Conservation (phyloP, 1,140 invertebrate genomes). For the Cecropterus lyciades region DNA sequence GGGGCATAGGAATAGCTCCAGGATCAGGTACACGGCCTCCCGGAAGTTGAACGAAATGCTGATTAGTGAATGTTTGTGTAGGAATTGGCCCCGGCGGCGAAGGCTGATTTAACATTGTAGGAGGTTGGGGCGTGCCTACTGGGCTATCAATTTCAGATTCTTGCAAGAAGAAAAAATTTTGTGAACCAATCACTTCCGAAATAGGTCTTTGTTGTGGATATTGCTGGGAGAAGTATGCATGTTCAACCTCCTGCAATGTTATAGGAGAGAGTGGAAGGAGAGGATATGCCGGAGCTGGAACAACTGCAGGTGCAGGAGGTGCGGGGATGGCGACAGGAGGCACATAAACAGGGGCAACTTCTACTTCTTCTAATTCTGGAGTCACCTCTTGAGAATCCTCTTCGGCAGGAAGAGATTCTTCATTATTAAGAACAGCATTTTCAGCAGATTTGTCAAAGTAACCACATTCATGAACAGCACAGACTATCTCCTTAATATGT, state of each 20-base stretch:
- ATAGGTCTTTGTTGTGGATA: constrained; percentile 87
- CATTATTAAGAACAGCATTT: constrained; percentile 40
- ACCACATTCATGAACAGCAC: constrained; percentile 90
- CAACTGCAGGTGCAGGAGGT: constrained; percentile 67
- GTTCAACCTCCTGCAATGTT: constrained; percentile 85
- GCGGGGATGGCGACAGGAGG: constrained; percentile 55
- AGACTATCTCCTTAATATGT: constrained; percentile 90
- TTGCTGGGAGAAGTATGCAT: constrained; percentile 85
- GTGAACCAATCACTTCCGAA: constrained; percentile 89
- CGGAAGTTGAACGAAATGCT: constrained; percentile 85
- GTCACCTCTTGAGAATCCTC: constrained; percentile 52
- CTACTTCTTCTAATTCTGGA: constrained; percentile 52
- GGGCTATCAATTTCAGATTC: constrained; percentile 91
- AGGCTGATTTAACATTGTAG: constrained; percentile 77
- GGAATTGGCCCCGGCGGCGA: constrained; percentile 87
- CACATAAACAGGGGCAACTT: constrained; percentile 52
- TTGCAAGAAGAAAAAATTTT: constrained; percentile 91
- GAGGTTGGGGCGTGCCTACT: constrained; percentile 80
- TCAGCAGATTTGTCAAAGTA: constrained; percentile 91
- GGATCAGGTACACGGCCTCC: constrained; percentile 59
- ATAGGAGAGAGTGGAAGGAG: constrained; percentile 79
- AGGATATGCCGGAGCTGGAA: constrained; percentile 76
- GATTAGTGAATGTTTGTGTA: constrained; percentile 92
- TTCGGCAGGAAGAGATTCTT: constrained; percentile 51
- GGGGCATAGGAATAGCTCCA: constrained; percentile 62